Evolutionary conservation across 2,113 vertebrate species (phyloP).

Genomic region (Atrichornis clamosus): DNA sequence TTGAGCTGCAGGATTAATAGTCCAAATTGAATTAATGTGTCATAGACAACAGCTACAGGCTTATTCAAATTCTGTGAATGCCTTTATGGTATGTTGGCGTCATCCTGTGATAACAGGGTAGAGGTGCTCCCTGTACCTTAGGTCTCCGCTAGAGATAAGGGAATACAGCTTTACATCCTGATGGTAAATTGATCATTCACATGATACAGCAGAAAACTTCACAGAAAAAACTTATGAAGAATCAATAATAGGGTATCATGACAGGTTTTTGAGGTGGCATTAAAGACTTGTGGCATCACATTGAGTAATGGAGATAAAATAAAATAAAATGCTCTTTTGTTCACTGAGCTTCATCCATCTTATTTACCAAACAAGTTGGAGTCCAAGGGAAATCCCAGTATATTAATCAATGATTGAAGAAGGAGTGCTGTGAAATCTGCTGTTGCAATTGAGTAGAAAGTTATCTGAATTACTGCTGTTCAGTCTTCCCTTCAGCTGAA

Average conservation of each 20-base stretch:
- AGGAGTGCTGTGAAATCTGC: background rate
- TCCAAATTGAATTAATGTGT: background rate
- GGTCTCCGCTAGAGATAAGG: background rate
- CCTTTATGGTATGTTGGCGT: background rate
- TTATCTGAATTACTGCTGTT: background rate
- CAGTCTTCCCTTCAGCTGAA: background rate
- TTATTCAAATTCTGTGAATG: background rate
- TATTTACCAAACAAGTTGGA: background rate
- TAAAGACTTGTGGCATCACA: background rate
- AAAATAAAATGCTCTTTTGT: background rate
- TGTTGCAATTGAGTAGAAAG: background rate
- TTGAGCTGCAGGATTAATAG: background rate
- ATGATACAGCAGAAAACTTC: background rate
- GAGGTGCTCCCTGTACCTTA: background rate
- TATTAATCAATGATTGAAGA: background rate
- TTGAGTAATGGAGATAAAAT: background rate
- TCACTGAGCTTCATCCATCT: background rate
- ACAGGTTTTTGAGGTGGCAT: background rate
- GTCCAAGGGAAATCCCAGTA: background rate
- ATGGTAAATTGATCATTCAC: background rate
- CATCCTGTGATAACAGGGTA: background rate
- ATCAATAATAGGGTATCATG: background rate
- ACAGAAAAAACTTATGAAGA: background rate
- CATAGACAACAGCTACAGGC: background rate
- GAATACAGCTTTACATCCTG: background rate